A percentile compares a stretch with the other conserved stretches of the same genome.
Evolutionary conservation across 2,888 invertebrate genomes (phyloP).

Genomic region (Lysandra bellargus): DNA sequence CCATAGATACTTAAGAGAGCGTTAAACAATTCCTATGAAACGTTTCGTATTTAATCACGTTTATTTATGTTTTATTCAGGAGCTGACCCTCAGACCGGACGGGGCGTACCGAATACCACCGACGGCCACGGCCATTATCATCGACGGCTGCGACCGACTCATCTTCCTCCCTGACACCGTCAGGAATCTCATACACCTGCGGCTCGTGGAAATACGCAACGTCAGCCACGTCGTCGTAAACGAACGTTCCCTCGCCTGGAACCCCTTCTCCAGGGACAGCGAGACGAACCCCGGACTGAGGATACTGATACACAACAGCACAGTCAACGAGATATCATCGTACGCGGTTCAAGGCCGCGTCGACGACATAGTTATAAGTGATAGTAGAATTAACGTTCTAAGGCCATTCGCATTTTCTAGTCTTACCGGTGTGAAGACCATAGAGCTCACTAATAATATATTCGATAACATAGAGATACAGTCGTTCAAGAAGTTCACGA

Average conservation of each 20-base stretch:
- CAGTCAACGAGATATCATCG: slow-evolving; percentile 77
- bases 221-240: slow-evolving; percentile 82
- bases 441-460: slow-evolving; percentile 82
- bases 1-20: neutral
- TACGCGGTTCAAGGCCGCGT: slow-evolving; percentile 86
- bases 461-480: slow-evolving; percentile 84
- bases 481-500: slow-evolving; percentile 89
- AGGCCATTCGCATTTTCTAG: slow-evolving; percentile 88
- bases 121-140: slow-evolving; percentile 80
- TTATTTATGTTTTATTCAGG: slow-evolving; percentile 58
- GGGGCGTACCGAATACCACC: slow-evolving; percentile 77
- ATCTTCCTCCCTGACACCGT: slow-evolving; percentile 81
- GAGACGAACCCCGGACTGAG: slow-evolving; percentile 83
- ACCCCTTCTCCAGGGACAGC: slow-evolving; percentile 79
- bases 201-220: slow-evolving; percentile 82
- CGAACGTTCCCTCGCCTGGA: slow-evolving; percentile 82
- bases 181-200: slow-evolving; percentile 81
- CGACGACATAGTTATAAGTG: slow-evolving; percentile 83
- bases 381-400: slow-evolving; percentile 82
- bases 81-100: slow-evolving; percentile 80
- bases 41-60: neutral
- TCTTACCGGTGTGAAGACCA: slow-evolving; percentile 82
- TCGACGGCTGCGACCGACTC: slow-evolving; percentile 84
- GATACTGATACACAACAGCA: slow-evolving; percentile 72
- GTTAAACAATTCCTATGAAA: neutral